Percentiles rank a stretch among this genome's conserved stretches.
phyloP scores from a whole-genome alignment of 2,797 vertebrate species.

The Rhabdophis nuchalis region DNA sequence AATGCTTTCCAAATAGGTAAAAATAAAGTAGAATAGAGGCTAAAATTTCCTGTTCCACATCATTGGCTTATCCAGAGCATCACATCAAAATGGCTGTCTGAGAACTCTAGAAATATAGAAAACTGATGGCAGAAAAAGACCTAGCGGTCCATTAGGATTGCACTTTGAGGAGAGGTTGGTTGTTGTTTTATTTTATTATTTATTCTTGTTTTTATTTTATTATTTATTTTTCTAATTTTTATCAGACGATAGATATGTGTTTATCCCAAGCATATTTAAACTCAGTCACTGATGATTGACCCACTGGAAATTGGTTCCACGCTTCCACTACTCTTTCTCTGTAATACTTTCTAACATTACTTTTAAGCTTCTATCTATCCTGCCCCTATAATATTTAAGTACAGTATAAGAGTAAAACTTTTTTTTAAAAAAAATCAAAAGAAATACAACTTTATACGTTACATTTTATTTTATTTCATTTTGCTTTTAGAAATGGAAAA shows the following conservation, averaged over 20 bases:
- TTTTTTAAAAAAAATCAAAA: background rate
- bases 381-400: background rate
- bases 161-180: background rate
- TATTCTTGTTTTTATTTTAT: too few relatives aligned
- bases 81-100: background rate
- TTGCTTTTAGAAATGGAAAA: slow-evolving; percentile 2
- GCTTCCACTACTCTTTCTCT: background rate
- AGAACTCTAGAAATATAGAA: background rate
- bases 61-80: background rate
- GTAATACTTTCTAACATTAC: background rate
- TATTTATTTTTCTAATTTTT: background rate
- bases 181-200: too few relatives aligned
- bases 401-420: background rate
- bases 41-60: background rate
- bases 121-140: too few relatives aligned
- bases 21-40: background rate
- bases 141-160: too few relatives aligned
- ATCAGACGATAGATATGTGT: background rate
- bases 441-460: background rate
- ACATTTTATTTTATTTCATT: background rate
- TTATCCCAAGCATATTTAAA: background rate
- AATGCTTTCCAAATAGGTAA: background rate
- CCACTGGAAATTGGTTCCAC: background rate
- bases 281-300: background rate
- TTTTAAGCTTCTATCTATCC: background rate